Percentiles rank a stretch among this genome's conserved stretches.
phyloP scores from a whole-genome alignment of 2,888 invertebrate genomes.

The Melikaiella ostensackeni region DNA sequence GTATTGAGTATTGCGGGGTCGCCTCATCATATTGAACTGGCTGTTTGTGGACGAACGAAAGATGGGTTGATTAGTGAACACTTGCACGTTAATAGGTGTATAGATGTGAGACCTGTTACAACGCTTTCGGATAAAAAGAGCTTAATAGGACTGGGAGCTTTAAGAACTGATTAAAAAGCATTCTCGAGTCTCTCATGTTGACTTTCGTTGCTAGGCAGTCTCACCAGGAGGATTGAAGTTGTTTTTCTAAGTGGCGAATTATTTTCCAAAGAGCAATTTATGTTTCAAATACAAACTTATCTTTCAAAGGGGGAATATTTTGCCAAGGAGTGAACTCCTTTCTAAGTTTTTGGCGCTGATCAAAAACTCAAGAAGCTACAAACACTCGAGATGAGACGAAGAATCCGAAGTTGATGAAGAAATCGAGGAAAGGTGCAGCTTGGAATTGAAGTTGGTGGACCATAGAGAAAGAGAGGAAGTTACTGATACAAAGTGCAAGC shows the following conservation, averaged over 20 bases:
- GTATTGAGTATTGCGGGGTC: background rate
- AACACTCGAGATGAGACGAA: constrained; percentile 8
- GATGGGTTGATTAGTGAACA: constrained; percentile 47
- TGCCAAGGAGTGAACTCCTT: background rate
- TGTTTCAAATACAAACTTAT: background rate
- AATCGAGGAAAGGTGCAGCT: constrained; percentile 6
- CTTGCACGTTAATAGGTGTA: constrained; percentile 35
- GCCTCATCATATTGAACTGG: constrained; percentile 18
- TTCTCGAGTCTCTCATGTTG: background rate
- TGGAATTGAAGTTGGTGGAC: constrained; percentile 3
- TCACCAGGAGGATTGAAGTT: background rate
- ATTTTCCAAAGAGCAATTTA: constrained; percentile 23
- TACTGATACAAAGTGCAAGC: background rate
- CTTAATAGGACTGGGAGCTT: constrained; percentile 10
- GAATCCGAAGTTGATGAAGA: constrained; percentile 4
- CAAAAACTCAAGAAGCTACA: constrained; percentile 17
- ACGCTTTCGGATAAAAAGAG: constrained; percentile 21
- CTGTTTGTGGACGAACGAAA: constrained; percentile 30
- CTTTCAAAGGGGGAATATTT: background rate
- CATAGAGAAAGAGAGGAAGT: background rate
- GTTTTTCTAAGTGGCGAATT: background rate
- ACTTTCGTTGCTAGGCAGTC: constrained; percentile 1
- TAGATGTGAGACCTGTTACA: constrained; percentile 17
- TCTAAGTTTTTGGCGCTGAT: constrained; percentile 14
- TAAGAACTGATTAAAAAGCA: constrained; percentile 13